phyloP scores from a whole-genome alignment of 2,888 invertebrate genomes.

The Creontiades dilutus region DNA sequence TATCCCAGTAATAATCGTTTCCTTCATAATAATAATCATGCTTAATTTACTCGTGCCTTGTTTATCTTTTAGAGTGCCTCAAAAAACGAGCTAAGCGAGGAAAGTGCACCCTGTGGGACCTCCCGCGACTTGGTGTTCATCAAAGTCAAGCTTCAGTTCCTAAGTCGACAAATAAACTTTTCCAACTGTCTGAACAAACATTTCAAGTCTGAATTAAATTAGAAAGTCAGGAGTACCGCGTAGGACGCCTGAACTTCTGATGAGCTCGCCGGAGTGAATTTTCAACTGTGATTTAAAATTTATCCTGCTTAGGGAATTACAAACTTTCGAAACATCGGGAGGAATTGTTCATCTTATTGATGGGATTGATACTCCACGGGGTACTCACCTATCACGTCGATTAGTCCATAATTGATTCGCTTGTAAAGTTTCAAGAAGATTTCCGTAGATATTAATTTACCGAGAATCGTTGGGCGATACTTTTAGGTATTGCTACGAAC shows the following conservation, averaged over 20 bases:
- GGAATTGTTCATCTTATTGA: too few species aligned
- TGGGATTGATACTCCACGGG: too few species aligned
- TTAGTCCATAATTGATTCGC: too few species aligned
- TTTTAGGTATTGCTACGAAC: too few species aligned
- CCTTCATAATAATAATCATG: not conserved
- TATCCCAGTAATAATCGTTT: not conserved
- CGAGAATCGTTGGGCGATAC: too few species aligned
- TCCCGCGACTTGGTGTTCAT: constrained; percentile 38
- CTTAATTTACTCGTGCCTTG: not conserved
- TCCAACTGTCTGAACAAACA: constrained; percentile 52
- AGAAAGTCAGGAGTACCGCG: constrained; percentile 45
- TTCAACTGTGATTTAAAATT: constrained; percentile 13
- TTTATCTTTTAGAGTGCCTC: not conserved
- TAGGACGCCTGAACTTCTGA: constrained; percentile 48
- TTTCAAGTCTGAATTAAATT: constrained; percentile 55
- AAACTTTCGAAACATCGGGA: not conserved
- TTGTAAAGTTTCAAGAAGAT: too few species aligned
- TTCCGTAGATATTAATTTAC: too few species aligned
- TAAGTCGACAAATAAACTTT: constrained; percentile 50
- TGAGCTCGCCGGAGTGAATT: not conserved
- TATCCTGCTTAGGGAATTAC: constrained; percentile 3
- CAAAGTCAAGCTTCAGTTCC: constrained; percentile 25
- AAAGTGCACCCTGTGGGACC: not conserved
- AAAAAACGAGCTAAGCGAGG: not conserved
- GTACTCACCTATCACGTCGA: too few species aligned